A percentile compares a stretch with the other conserved stretches of the same genome.
Conservation (phyloP, 2,797 vertebrate species). For the Selene dorsalis region DNA sequence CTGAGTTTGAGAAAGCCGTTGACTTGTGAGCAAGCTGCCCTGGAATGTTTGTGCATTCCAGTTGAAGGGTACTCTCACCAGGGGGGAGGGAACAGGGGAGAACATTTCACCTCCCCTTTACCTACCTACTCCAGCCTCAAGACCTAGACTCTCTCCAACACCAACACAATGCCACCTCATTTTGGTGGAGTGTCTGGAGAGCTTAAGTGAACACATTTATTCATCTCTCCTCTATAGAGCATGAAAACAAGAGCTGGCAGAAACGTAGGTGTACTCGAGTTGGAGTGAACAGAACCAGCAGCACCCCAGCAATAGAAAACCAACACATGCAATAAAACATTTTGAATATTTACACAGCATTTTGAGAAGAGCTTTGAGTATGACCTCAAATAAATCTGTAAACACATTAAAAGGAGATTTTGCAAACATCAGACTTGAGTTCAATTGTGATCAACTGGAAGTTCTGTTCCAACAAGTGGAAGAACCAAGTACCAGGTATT, state of each 20-base stretch:
- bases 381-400: neutral
- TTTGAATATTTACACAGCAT: too few relatives aligned
- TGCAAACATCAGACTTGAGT: neutral
- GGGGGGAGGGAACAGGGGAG: constrained; percentile 43
- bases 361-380: neutral
- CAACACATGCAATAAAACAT: neutral
- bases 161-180: neutral
- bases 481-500: too few relatives aligned
- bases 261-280: neutral
- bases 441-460: too few relatives aligned
- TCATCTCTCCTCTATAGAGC: too few relatives aligned
- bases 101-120: neutral
- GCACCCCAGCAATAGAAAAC: neutral
- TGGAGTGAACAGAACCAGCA: neutral
- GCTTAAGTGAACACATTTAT: neutral
- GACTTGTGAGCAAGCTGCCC: constrained; percentile 60
- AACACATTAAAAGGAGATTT: neutral
- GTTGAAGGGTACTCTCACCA: constrained; percentile 42
- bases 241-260: neutral
- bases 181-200: neutral
- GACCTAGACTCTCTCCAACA: neutral
- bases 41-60: constrained; percentile 80
- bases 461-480: too few relatives aligned
- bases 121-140: neutral
- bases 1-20: constrained; percentile 51